Evolutionary conservation across 2,888 invertebrate genomes (phyloP).

Genomic region (Cylloceria caligata): DNA sequence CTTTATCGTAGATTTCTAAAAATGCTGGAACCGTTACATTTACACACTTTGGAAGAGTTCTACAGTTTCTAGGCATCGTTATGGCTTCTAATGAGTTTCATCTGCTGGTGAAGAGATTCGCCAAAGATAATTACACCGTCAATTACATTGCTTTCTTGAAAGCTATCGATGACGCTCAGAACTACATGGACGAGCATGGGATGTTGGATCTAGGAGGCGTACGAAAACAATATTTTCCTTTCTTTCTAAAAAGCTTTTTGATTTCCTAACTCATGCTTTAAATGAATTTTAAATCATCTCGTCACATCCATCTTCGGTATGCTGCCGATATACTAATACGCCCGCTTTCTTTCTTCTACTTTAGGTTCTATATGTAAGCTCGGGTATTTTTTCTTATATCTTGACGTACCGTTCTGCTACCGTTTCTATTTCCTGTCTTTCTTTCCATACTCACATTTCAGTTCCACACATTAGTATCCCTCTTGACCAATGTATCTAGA

Average conservation of each 20-base stretch:
- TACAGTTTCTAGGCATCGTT: slow-evolving; percentile 89
- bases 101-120: slow-evolving; percentile 90
- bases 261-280: too few species aligned
- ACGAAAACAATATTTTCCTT: slow-evolving; percentile 42
- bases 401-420: too few species aligned
- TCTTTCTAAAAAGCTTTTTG: neutral
- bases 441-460: too few species aligned
- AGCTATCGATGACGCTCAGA: slow-evolving; percentile 88
- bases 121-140: slow-evolving; percentile 91
- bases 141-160: slow-evolving; percentile 92
- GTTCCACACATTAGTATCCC: too few species aligned
- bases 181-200: slow-evolving; percentile 86
- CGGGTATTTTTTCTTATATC: too few species aligned
- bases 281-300: too few species aligned
- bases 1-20: slow-evolving; percentile 87
- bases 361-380: too few species aligned
- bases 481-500: too few species aligned
- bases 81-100: slow-evolving; percentile 90
- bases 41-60: slow-evolving; percentile 90
- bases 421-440: too few species aligned
- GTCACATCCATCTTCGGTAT: too few species aligned
- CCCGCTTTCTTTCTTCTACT: too few species aligned
- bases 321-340: too few species aligned
- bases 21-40: slow-evolving; percentile 91
- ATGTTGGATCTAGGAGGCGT: slow-evolving; percentile 87